Evolutionary conservation across 2,797 vertebrate species (phyloP).

Genomic region (Microchirus variegatus): DNA sequence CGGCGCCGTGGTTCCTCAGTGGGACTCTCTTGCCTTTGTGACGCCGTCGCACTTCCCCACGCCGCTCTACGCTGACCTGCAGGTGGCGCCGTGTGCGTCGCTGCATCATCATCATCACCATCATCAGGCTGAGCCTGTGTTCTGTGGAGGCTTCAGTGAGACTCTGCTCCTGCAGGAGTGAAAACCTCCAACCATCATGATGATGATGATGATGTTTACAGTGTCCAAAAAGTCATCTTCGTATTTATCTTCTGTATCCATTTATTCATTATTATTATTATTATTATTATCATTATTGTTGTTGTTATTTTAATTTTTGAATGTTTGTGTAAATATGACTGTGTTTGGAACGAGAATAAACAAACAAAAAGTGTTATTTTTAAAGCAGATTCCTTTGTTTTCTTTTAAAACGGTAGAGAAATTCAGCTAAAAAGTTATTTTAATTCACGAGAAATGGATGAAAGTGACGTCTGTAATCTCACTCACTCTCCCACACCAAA

Average conservation of each 20-base stretch:
- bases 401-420: no score
- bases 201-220: no score
- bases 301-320: no score
- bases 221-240: neutral
- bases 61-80: conserved; percentile 32
- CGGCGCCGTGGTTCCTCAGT: conserved; percentile 77
- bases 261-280: no score
- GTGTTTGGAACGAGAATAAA: conserved; percentile 31
- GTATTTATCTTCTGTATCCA: no score
- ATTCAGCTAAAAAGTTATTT: no score
- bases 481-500: no score
- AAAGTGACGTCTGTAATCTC: no score
- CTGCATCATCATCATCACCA: conserved; percentile 40
- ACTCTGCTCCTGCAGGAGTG: conserved; percentile 45
- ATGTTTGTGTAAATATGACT: conserved; percentile 24
- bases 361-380: neutral
- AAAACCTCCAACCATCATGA: conserved; percentile 15
- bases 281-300: no score
- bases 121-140: conserved; percentile 33
- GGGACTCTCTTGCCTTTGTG: no score
- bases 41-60: neutral
- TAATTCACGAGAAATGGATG: no score
- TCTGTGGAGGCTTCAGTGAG: conserved; percentile 77
- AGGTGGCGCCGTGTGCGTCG: conserved; percentile 19
- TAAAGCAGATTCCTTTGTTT: neutral